Conservation (phyloP, 2,888 invertebrate species). For the Laothoe populi region DNA sequence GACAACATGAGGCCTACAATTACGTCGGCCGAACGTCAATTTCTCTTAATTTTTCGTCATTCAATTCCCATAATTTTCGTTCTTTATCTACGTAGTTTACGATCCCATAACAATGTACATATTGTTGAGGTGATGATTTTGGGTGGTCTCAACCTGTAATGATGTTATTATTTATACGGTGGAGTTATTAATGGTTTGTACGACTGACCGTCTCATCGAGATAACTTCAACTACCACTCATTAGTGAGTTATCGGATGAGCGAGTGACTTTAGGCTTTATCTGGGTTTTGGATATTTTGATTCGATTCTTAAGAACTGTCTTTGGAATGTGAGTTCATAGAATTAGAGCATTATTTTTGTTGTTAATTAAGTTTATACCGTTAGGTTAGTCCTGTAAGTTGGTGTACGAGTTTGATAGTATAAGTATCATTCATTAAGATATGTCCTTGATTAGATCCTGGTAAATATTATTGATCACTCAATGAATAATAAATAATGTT, state of each 20-base stretch:
- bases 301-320: constrained; percentile 55
- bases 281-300: constrained; percentile 60
- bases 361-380: not conserved
- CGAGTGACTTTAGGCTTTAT: constrained; percentile 74
- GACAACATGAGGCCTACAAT: constrained; percentile 61
- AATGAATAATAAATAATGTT: not conserved
- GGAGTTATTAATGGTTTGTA: constrained; percentile 74
- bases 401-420: not conserved
- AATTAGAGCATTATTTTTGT: constrained; percentile 6
- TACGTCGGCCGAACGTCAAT: constrained; percentile 55
- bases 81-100: constrained; percentile 68
- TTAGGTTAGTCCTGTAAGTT: not conserved
- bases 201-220: constrained; percentile 74
- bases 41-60: constrained; percentile 69
- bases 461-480: too few species aligned
- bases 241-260: constrained; percentile 75
- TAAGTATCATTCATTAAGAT: too few species aligned
- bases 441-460: not conserved
- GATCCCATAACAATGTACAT: constrained; percentile 59
- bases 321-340: constrained; percentile 9
- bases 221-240: constrained; percentile 78
- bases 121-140: constrained; percentile 78
- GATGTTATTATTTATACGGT: constrained; percentile 78
- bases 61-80: constrained; percentile 63
- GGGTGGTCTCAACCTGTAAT: constrained; percentile 78